Evolutionary conservation across 37 sponge, comb jelly and placozoan genomes (phyloP), one percentile per base, ranked within the genome.

Genomic region (Theonella swinhoei): DNA sequence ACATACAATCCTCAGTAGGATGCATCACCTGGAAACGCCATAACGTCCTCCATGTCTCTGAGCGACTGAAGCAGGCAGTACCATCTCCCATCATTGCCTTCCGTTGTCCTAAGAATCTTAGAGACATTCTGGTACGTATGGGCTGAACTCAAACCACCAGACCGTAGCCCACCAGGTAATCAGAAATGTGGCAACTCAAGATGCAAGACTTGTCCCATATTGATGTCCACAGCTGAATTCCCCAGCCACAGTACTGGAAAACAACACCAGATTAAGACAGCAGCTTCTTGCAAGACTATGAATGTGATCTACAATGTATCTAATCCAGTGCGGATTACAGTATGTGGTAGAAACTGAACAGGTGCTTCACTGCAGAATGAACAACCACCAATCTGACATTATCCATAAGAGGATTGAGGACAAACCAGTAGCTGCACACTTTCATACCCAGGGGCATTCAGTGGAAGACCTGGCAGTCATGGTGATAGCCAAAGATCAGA

Each of bases 231-330:
- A n/a, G 39, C 25, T 8, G 30, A 24, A 7, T 8, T 71, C 33
- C 29, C 3, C 29, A 71, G 72, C 33, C 25, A 24, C 8, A 38
- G 33, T 34, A 71, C 37, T 8, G 72, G 33, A 24, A 29, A 8
- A 2, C 35, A n/a, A n/a, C 26, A 9, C 64, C 64, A 63, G 3
- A 28, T 63, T 29, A n/a, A 5, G 26, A 28, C 64, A 9, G 26
- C 64, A 39, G 35, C 39, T 2, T n/a, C 72, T 34, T 71, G 72
- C 39, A 38, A 35, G 39, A 71, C 39, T 29, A 35, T 24, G 7
- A 71, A 71, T 7, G 39, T 71, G 33, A 71, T 71, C 37, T 71
- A 71, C 8, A 29, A 71, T 71, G 3, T 23, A 71, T 3, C 30
- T 29, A 29, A 71, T 24, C 29, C 25, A 8, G 30, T 71, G 72